Evolutionary conservation across 2,797 vertebrate genomes (phyloP), one percentile per base, ranked within the genome.

Genomic region (Uromys caudimaculatus): DNA sequence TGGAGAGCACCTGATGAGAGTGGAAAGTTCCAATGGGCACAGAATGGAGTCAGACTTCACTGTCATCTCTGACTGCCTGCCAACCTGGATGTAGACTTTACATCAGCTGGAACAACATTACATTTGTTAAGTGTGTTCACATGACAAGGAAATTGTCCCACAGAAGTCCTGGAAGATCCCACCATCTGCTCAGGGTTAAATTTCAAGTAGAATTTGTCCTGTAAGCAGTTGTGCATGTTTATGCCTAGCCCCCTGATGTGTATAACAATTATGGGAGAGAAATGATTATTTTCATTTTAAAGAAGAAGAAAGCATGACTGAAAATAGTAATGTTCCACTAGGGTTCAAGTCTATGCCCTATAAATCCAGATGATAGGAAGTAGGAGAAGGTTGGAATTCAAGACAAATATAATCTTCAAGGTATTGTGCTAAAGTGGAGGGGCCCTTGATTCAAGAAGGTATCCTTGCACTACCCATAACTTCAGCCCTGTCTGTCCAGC

Each of bases 101-200:
- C 27, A 93, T 60, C 89, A 97, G 86, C 69, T 94, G 87, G 52
- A 90, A 50, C 0, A 1, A 69, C 19, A 24, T 6, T 69, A 52
- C 62, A 67, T 79, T 93, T 95, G 82, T 87, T 91, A 79, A 89
- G n/a, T 92, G 24, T 79, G 47, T 27, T 67, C 50, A 58, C 35
- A 10, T 2, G 44, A 41, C 2, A 41, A 91, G 67, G 84, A 91
- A 71, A n/a, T 5, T 62, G 79, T 87, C 29, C 78, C 35, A n/a
- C 27, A 32, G 44, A 84, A 84, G 62, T 85, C 92, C 0, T 0
- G 38, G 35, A 89, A 84, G 75, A 50, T 17, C 0, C 12, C 5
- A 52, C 93, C 94, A 91, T 94, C 93, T 94, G 96, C 54, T 90
- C 77, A 84, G 92, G 78, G 76, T 91, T 89, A 84, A 87, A 64